These are phyloP conservation scores for Popillia japonica DNA, from an alignment of 1,140 invertebrate species.

Conservation along the genomic window DNA sequence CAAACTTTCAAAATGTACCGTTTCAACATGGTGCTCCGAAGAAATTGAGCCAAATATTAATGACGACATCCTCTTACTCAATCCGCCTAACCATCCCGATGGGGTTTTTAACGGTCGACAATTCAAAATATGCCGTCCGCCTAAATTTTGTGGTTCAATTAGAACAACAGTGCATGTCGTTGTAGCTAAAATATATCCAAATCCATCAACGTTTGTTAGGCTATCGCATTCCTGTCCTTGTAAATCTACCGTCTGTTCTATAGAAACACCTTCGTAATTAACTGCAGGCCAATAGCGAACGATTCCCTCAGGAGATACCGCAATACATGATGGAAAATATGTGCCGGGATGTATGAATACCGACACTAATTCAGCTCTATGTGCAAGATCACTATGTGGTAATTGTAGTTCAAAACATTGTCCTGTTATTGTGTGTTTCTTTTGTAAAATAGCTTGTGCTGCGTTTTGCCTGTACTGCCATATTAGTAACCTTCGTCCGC, in stretches of 20 bases:
- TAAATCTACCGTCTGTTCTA: constrained; percentile 84
- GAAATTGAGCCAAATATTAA: constrained; percentile 87
- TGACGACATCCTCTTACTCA: constrained; percentile 83
- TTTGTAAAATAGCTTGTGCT: constrained; percentile 58
- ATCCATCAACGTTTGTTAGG: constrained; percentile 72
- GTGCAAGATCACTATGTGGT: constrained; percentile 90
- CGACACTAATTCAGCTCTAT: constrained; percentile 87
- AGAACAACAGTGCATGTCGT: constrained; percentile 89
- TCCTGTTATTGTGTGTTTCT: constrained; percentile 58
- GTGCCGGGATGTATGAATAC: constrained; percentile 68
- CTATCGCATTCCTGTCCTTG: constrained; percentile 85
- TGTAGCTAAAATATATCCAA: constrained; percentile 86
- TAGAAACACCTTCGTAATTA: constrained; percentile 85
- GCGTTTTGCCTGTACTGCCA: constrained; percentile 80
- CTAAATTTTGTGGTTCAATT: constrained; percentile 69
- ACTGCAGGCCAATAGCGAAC: constrained; percentile 87
- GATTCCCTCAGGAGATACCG: constrained; percentile 90
- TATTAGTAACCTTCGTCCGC: constrained; percentile 82
- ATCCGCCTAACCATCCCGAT: constrained; percentile 87
- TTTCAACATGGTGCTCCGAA: constrained; percentile 75
- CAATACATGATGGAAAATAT: constrained; percentile 83
- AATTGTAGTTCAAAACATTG: constrained; percentile 84
- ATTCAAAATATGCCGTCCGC: constrained; percentile 72
- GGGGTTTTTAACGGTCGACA: constrained; percentile 79
- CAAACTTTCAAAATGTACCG: constrained; percentile 63